phyloP scores from a whole-genome alignment of 2,888 invertebrate species.

The Zootermopsis nevadensis region DNA sequence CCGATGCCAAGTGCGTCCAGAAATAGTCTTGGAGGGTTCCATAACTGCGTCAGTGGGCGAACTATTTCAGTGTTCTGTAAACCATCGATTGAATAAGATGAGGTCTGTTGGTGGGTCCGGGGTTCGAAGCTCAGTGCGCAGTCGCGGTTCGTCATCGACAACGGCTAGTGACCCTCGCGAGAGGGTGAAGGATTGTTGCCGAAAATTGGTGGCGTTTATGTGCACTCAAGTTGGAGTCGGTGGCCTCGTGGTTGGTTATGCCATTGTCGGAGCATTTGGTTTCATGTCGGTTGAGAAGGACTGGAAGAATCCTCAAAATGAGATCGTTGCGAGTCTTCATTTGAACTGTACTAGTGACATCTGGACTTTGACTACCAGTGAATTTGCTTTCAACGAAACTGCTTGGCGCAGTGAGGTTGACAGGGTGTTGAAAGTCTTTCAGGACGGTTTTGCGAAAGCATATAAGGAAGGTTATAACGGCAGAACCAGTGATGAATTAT shows the following conservation, averaged over 20 bases:
- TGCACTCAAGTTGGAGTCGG: conserved; percentile 93
- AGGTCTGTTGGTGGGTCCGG: conserved; percentile 30
- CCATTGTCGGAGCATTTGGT: conserved; percentile 84
- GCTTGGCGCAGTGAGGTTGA: conserved; percentile 73
- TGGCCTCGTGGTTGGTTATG: conserved; percentile 86
- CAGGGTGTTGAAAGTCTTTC: conserved; percentile 73
- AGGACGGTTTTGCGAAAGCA: conserved; percentile 73
- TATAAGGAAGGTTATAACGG: conserved; percentile 80
- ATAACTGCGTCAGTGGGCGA: conserved; percentile 24
- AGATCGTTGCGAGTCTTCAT: conserved; percentile 67
- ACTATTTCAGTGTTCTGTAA: conserved; percentile 39
- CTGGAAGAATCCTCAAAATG: conserved; percentile 59
- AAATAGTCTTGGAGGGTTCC: conserved; percentile 43
- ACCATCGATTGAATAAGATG: conserved; percentile 24
- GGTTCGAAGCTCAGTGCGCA: conserved; percentile 70
- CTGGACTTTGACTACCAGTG: conserved; percentile 74
- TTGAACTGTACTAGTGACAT: conserved; percentile 70
- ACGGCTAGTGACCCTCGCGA: conserved; percentile 74
- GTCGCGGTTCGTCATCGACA: conserved; percentile 72
- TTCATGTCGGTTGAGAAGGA: conserved; percentile 83
- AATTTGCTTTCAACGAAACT: conserved; percentile 76
- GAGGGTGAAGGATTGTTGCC: conserved; percentile 85
- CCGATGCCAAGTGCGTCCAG: conserved; percentile 42
- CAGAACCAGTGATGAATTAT: conserved; percentile 74
- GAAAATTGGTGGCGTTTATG: conserved; percentile 90